phyloP scores from a whole-genome alignment of 2,888 invertebrate genomes.

The Coelinius sp. region DNA sequence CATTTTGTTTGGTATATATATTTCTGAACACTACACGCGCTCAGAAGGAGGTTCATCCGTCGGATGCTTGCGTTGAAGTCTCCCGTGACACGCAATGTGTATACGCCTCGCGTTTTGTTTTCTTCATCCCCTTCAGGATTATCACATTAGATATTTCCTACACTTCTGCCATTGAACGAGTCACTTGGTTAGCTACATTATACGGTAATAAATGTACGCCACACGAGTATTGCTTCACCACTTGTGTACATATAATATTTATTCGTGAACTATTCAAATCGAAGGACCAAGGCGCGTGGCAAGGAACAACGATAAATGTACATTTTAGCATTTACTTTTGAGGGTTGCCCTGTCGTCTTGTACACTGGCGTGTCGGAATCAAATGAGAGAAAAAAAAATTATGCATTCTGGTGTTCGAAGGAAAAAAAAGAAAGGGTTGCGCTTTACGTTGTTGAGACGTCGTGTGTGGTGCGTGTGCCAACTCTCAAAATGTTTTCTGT shows the following conservation, averaged over 20 bases:
- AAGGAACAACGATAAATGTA: not conserved
- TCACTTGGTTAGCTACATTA: slow-evolving; percentile 4
- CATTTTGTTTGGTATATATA: not conserved
- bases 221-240: slow-evolving; percentile 5
- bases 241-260: not conserved
- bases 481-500: not conserved
- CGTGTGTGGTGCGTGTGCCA: not conserved
- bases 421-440: not conserved
- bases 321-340: not conserved
- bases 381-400: slow-evolving; percentile 9
- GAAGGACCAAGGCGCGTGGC: slow-evolving; percentile 16
- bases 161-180: not conserved
- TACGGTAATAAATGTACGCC: slow-evolving; percentile 26
- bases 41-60: slow-evolving; percentile 50
- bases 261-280: slow-evolving; percentile 25
- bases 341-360: not conserved
- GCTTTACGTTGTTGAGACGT: not conserved
- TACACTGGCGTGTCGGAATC: not conserved
- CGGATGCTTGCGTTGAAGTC: slow-evolving; percentile 67
- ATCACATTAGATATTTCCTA: not conserved
- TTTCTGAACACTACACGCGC: not conserved
- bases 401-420: slow-evolving; percentile 3
- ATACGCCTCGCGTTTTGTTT: slow-evolving; percentile 1
- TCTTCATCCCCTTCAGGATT: not conserved
- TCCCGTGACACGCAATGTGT: slow-evolving; percentile 50